Evolutionary conservation across 2,113 vertebrate species (phyloP), one percentile per base, ranked within the genome.

Genomic region (Hyaena hyaena): DNA sequence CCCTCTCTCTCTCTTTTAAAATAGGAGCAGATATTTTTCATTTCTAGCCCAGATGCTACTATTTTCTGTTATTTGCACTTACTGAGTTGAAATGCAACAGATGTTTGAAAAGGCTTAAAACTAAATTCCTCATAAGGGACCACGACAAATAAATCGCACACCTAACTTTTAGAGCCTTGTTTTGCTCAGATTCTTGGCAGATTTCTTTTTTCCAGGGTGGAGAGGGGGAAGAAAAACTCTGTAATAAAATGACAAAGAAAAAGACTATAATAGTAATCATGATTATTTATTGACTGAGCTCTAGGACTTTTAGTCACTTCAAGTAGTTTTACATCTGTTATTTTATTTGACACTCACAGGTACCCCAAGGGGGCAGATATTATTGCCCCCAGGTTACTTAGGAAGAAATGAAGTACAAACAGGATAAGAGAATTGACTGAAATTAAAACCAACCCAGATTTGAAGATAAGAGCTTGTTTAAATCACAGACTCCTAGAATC

Each of bases 1-100:
- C 69, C 63, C 21, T 21, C 21, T 16, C 6, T 10, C 26, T 80
- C 10, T 55, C 43, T 94, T 76, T 86, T 55, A 68, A 28, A 92
- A 84, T 26, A 66, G 76, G 65, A 97, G 31, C 66, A 96, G 83
- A 86, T 76, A 84, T 97, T 97, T 97, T 96, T 97, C 65, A 73
- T 50, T 93, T 98, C 53, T 90, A 81, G 55, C 90, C 89, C 94
- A 90, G 31, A 77, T 96, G 92, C 82, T 84, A 53, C 94, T 98
- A n/a, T 93, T 98, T 98, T 91, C 95, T 96, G 28, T 97, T 98
- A 95, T 98, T 98, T 98, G 97, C 88, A 93, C 66, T 97, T 97
- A 76, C 66, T 65, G 86, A 97, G 95, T 95, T 98, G 91, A 98
- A 98, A 98, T 97, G 98, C 98, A 98, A 98, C 98, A 98, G 97